Evolutionary conservation across 2,113 vertebrate genomes (phyloP).

Genomic region (Pelvicachromis taeniatus): DNA sequence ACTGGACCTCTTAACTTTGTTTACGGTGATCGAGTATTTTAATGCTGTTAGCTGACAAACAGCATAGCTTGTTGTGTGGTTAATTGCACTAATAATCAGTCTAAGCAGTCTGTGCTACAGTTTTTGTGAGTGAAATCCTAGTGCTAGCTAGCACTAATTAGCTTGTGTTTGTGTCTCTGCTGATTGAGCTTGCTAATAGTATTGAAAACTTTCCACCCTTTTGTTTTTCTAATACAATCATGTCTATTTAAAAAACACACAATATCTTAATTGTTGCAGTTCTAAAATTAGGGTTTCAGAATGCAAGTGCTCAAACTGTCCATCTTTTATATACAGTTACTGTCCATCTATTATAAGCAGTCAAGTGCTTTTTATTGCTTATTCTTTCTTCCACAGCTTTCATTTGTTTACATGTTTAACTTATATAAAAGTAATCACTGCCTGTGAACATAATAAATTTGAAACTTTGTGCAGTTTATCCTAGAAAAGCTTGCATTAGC

Average conservation of each 20-base stretch:
- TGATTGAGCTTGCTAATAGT: neutral
- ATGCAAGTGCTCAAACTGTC: neutral
- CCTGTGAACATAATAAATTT: neutral
- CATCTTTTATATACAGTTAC: neutral
- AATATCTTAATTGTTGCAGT: neutral
- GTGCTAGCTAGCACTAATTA: neutral
- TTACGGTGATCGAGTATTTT: neutral
- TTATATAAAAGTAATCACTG: neutral
- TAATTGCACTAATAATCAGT: neutral
- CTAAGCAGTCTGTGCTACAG: neutral
- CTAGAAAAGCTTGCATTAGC: neutral
- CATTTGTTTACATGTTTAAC: neutral
- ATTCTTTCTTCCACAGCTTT: neutral
- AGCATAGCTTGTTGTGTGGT: neutral
- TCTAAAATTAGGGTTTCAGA: neutral
- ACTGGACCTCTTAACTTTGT: neutral
- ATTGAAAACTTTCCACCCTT: neutral
- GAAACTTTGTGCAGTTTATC: neutral
- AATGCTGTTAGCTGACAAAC: neutral
- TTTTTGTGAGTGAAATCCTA: neutral
- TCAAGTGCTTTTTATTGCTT: neutral
- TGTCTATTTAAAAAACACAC: fast-evolving
- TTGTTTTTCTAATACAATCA: neutral
- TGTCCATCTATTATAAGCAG: neutral
- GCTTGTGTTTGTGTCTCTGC: neutral